A percentile compares a stretch with the other conserved stretches of the same genome.
Evolutionary conservation across 2,797 vertebrate genomes (phyloP).

Genomic region (Pipistrellus nathusii): DNA sequence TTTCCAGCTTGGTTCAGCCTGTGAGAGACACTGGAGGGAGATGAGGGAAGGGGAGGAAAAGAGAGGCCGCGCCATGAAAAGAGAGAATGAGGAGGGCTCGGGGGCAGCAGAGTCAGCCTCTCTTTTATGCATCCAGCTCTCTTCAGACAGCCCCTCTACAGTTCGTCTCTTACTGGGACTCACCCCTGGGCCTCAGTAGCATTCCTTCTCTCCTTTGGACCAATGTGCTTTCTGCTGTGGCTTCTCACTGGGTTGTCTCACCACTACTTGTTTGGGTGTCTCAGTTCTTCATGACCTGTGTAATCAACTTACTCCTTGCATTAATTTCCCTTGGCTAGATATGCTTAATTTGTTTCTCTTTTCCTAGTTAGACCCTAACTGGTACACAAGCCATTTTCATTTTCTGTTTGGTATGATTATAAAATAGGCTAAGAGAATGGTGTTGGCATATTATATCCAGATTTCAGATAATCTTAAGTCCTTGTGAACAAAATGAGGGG

Average conservation of each 20-base stretch:
- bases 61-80: neutral
- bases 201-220: neutral
- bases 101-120: neutral
- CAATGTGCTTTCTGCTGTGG: neutral
- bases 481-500: conserved; percentile 1
- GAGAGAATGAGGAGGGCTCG: neutral
- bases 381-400: neutral
- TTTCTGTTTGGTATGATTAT: neutral
- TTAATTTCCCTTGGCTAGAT: neutral
- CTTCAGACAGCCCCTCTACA: neutral
- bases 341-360: neutral
- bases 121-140: neutral
- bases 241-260: neutral
- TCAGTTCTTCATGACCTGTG: neutral
- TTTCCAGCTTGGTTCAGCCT: neutral
- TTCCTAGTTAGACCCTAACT: neutral
- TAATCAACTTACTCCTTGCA: neutral
- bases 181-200: neutral
- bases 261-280: neutral
- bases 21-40: neutral
- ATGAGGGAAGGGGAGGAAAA: neutral
- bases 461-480: neutral
- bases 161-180: neutral
- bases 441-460: neutral
- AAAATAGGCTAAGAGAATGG: neutral